These are phyloP conservation scores for Hesperophylax magnus DNA, from an alignment of 1,140 invertebrate genomes.

Conservation along the genomic window DNA sequence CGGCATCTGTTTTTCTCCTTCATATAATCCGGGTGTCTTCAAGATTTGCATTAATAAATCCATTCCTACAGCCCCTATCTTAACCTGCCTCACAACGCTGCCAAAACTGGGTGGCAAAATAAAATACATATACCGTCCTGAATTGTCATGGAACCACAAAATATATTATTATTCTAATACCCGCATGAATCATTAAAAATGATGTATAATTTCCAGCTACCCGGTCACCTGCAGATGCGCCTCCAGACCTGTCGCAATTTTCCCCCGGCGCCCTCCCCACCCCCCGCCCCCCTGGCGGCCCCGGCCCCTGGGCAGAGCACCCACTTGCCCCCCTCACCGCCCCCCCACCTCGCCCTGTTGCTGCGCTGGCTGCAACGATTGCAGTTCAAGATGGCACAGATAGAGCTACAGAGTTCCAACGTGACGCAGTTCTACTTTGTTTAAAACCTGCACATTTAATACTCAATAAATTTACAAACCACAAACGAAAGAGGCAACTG, in stretches of 20 bases:
- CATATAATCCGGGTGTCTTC: too few species aligned
- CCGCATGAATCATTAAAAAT: too few species aligned
- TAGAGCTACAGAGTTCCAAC: constrained; percentile 95
- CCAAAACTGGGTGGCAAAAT: too few species aligned
- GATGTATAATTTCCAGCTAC: constrained; percentile 76
- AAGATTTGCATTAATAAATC: too few species aligned
- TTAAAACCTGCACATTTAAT: background rate
- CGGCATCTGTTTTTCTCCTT: too few species aligned
- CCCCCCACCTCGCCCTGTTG: constrained; percentile 63
- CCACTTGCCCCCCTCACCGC: constrained; percentile 58
- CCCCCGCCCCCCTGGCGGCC: constrained; percentile 29
- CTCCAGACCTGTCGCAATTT: constrained; percentile 90
- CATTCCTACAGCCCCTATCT: too few species aligned
- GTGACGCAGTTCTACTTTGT: constrained; percentile 63
- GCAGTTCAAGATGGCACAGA: constrained; percentile 98
- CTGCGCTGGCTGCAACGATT: constrained; percentile 92
- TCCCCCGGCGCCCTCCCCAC: constrained; percentile 68
- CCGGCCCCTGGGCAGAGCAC: constrained; percentile 50
- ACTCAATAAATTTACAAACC: too few species aligned
- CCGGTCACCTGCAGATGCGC: constrained; percentile 91
- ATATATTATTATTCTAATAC: too few species aligned
- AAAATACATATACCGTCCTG: too few species aligned
- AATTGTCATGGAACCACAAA: too few species aligned
- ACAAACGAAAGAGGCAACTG: too few species aligned
- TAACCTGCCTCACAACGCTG: too few species aligned